A percentile compares a stretch with the other conserved stretches of the same genome.
phyloP scores from a whole-genome alignment of 1,140 invertebrate species.

The Sogatella furcifera region DNA sequence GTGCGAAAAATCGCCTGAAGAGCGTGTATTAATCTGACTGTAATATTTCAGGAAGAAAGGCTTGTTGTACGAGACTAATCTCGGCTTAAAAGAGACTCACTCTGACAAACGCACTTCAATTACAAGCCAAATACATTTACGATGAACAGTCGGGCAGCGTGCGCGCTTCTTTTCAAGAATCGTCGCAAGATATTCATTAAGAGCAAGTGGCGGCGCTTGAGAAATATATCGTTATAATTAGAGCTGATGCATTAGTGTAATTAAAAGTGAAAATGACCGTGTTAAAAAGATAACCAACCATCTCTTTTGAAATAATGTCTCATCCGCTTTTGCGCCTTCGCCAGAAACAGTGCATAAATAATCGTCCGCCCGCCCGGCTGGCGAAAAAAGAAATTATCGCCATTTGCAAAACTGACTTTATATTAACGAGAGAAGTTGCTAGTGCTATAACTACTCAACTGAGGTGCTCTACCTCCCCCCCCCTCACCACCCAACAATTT shows the following conservation, averaged over 20 bases:
- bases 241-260: slow-evolving; percentile 15
- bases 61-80: no score
- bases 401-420: slow-evolving; percentile 11
- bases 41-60: no score
- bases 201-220: not conserved
- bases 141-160: not conserved
- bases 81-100: not conserved
- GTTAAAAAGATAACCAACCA: slow-evolving; percentile 16
- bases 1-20: no score
- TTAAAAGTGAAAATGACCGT: slow-evolving; percentile 17
- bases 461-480: not conserved
- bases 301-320: slow-evolving; percentile 14
- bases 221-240: slow-evolving; percentile 16
- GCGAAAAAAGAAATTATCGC: slow-evolving; percentile 11
- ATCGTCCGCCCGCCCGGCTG: slow-evolving; percentile 4
- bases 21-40: no score
- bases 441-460: slow-evolving; percentile 9
- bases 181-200: slow-evolving; percentile 10
- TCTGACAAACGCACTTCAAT: not conserved
- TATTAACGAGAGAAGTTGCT: slow-evolving; percentile 13
- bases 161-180: not conserved
- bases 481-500: not conserved
- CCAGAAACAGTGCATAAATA: slow-evolving; percentile 15
- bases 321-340: slow-evolving; percentile 12
- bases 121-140: not conserved